Percentiles rank a stretch among this genome's conserved stretches.
Conservation (phyloP, 2,888 invertebrate genomes). For the Andrena dorsata region DNA sequence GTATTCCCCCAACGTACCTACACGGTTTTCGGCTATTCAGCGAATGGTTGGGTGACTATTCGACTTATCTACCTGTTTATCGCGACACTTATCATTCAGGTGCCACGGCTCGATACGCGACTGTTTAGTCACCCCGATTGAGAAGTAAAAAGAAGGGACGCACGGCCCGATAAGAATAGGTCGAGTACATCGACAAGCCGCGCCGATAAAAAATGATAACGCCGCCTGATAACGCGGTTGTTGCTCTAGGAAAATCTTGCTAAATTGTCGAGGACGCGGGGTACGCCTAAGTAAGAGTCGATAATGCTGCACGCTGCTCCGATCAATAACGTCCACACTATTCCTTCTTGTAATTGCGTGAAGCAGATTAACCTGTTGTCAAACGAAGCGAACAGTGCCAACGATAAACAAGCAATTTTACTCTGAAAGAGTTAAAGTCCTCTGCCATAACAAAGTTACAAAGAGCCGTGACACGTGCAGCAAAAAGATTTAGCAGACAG, state of each 20-base stretch:
- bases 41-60: constrained; percentile 26
- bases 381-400: too few relatives aligned
- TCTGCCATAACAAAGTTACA: too few relatives aligned
- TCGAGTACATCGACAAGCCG: constrained; percentile 33
- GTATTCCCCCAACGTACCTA: constrained; percentile 33
- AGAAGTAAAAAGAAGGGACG: constrained; percentile 45
- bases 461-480: too few relatives aligned
- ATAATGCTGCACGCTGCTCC: constrained; percentile 4
- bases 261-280: constrained; percentile 42
- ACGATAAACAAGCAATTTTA: too few relatives aligned
- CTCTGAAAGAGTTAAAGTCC: too few relatives aligned
- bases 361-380: too few relatives aligned
- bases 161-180: constrained; percentile 57
- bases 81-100: constrained; percentile 62
- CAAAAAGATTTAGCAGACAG: background rate
- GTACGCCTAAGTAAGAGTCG: constrained; percentile 1
- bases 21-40: constrained; percentile 49
- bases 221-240: constrained; percentile 40
- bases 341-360: background rate
- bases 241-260: constrained; percentile 43
- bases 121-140: constrained; percentile 62
- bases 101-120: constrained; percentile 52
- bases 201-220: constrained; percentile 46
- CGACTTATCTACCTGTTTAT: constrained; percentile 58
- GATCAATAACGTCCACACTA: constrained; percentile 8